Evolutionary conservation across 2,888 invertebrate species (phyloP).

Genomic region (Rhyacophila evoluta): DNA sequence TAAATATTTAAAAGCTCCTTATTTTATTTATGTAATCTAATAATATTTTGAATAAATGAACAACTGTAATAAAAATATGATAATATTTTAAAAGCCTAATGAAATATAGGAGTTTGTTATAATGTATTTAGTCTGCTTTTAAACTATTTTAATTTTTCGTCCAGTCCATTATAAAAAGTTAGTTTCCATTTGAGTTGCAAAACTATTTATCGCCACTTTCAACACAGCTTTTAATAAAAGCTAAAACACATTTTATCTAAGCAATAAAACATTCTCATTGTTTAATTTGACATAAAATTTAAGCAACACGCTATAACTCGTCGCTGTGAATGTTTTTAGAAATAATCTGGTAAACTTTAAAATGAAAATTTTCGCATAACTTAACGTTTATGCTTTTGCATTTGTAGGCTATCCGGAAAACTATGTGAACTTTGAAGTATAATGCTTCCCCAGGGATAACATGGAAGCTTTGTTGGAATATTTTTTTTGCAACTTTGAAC

Average conservation of each 20-base stretch:
- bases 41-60: no score
- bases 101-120: no score
- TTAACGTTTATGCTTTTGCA: constrained; percentile 23
- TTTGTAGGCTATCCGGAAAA: neutral
- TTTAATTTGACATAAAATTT: neutral
- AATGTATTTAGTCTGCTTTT: neutral
- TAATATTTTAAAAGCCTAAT: no score
- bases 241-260: neutral
- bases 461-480: neutral
- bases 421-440: constrained; percentile 2
- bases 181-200: neutral
- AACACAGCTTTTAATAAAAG: neutral
- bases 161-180: no score
- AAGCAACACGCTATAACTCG: neutral
- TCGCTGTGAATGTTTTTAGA: neutral
- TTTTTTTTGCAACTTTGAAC: neutral
- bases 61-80: no score
- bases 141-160: no score
- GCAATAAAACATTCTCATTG: neutral
- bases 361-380: constrained; percentile 31
- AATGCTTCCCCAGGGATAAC: neutral
- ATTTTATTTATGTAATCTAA: no score
- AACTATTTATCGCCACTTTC: neutral
- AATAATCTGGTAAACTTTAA: constrained; percentile 32
- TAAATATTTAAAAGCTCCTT: no score